Base-by-base conservation (phyloP, 92 coral and sea anemone genomes). In the Epizoanthus rinbou region DNA sequence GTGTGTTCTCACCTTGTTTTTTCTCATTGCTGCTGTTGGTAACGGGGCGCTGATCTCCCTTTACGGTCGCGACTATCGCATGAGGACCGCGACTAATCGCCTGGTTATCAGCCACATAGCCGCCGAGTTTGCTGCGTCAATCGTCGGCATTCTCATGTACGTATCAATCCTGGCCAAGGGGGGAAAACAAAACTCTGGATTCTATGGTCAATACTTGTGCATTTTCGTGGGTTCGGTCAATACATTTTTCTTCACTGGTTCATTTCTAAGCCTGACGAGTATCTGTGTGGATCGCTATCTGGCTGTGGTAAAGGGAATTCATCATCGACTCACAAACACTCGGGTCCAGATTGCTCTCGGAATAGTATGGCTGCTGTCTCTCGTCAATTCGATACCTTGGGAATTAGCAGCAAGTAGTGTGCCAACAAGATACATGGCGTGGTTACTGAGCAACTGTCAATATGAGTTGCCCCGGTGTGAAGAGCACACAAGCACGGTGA, bases 221-320 rank as follows among this genome's bases (percentile, higher is more conserved):
- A 87, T 87, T 18, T 73, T 92, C 25, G 82, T 88, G 45, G 93
- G 93, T 22, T 89, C 89, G 17, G 82, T 87, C 21, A 87, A 90
- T 87, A 74, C 87, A 31, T 87, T 90, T 71, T 87, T 92, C 69
- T 92, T 92, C 81, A 87, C 85, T 39, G 87, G 87, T 1, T 90
- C 93, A 14, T 84, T 90, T 5, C 66, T 92, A 13, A 92, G 96
- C 41, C 73, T 92, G 57, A 84, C 96, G 5, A 92, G 93, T 24
- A 90, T 92, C 37, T 78, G 93, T 39, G 93, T 87, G 23, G 92
- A 92, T 54, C 93, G 96, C 7, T 92, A 92, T 69, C 63, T 90
- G 74, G 96, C 96, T 14, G 96, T 92, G 18, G 96, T 92, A 35
- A 92, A 87, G 54, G 88, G 85, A 57, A 89, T 86, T 43, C 96